A percentile compares a stretch with the other conserved stretches of the same genome.
Evolutionary conservation across 2,797 vertebrate genomes (phyloP).

Genomic region (Antrozous pallidus): DNA sequence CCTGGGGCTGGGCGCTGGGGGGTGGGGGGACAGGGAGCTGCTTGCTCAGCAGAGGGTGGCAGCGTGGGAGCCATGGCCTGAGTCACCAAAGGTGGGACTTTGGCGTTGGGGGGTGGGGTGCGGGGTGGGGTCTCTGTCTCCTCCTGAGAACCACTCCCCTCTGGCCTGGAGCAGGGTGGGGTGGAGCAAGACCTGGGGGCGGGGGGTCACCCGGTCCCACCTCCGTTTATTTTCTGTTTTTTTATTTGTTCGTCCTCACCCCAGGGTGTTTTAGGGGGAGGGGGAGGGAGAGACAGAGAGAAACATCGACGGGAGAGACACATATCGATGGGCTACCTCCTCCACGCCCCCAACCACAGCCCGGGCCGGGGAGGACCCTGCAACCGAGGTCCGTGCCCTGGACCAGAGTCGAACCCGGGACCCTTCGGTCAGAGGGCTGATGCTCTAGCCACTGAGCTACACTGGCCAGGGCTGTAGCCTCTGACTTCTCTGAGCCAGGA

Average conservation of each 20-base stretch:
- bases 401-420: too few relatives aligned
- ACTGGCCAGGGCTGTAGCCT: background rate
- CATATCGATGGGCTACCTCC: too few relatives aligned
- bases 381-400: too few relatives aligned
- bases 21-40: background rate
- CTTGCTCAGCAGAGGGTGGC: background rate
- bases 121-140: background rate
- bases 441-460: too few relatives aligned
- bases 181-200: too few relatives aligned
- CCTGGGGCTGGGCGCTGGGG: background rate
- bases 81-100: conserved; percentile 49
- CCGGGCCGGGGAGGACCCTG: too few relatives aligned
- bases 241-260: too few relatives aligned
- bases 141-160: background rate
- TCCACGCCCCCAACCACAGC: too few relatives aligned
- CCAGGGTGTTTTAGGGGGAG: too few relatives aligned
- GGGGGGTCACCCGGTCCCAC: background rate
- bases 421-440: too few relatives aligned
- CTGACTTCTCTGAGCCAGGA: background rate
- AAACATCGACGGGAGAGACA: too few relatives aligned
- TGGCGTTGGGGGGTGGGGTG: background rate
- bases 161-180: background rate
- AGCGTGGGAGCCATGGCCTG: background rate
- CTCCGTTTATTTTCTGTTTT: background rate
- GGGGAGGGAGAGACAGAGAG: too few relatives aligned